Evolutionary conservation across 2,797 vertebrate genomes (phyloP).

Genomic region (Schizopygopsis malacanthus): DNA sequence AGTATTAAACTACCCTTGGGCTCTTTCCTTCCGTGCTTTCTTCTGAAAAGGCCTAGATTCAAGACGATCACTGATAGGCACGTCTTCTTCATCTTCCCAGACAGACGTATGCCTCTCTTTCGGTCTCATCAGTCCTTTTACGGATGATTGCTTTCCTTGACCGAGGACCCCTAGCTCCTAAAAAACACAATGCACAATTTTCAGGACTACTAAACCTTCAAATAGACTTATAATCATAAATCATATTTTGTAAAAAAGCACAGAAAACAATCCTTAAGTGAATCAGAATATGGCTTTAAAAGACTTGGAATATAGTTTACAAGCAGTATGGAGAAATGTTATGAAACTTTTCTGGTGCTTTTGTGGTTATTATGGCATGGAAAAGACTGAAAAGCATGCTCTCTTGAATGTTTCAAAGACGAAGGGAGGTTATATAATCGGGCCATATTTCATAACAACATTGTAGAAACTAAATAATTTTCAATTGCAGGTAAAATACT

Average conservation of each 20-base stretch:
- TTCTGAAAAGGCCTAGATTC: slow-evolving; percentile 66
- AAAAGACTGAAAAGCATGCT: background rate
- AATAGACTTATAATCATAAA: background rate
- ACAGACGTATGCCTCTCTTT: slow-evolving; percentile 32
- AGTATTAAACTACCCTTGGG: slow-evolving; percentile 25
- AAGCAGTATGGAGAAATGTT: background rate
- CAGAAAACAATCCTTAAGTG: background rate
- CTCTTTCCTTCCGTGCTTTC: slow-evolving; percentile 55
- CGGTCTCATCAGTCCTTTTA: slow-evolving; percentile 68
- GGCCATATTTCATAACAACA: background rate
- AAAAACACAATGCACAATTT: background rate
- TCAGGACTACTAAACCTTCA: background rate
- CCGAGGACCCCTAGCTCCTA: slow-evolving; percentile 92
- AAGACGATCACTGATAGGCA: slow-evolving; percentile 60
- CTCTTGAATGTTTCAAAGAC: background rate
- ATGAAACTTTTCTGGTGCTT: background rate
- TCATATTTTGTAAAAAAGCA: background rate
- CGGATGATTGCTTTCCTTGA: slow-evolving; percentile 82
- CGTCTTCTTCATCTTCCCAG: slow-evolving; percentile 68
- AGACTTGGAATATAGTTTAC: background rate
- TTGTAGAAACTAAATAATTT: background rate
- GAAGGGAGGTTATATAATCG: background rate
- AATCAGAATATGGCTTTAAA: background rate
- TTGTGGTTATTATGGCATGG: background rate
- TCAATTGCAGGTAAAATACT: background rate